These are phyloP conservation scores for Cisticola juncidis DNA, from an alignment of 2,113 vertebrate species.

Conservation along the genomic window DNA sequence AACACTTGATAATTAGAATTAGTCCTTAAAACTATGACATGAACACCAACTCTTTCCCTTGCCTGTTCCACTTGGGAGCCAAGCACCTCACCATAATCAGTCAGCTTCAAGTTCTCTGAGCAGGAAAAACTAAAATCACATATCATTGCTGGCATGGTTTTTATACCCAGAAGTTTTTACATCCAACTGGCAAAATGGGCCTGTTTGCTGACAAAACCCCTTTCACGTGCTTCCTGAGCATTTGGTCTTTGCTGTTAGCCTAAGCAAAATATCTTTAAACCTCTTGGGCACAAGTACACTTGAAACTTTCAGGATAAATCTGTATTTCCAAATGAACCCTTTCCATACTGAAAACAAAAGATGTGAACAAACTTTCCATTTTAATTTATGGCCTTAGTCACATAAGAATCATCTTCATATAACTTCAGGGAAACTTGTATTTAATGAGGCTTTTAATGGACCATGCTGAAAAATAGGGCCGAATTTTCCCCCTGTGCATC, in stretches of 20 bases:
- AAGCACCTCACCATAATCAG: not conserved
- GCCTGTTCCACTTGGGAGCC: not conserved
- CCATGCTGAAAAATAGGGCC: not conserved
- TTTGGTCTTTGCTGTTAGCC: not conserved
- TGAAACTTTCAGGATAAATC: not conserved
- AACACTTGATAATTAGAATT: not conserved
- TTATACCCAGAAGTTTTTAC: not conserved
- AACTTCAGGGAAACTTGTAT: not conserved
- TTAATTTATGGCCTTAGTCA: not conserved
- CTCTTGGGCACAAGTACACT: not conserved
- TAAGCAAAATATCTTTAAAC: not conserved
- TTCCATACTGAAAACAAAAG: not conserved
- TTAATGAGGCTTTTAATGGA: not conserved
- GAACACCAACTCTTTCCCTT: not conserved
- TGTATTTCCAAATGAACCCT: not conserved
- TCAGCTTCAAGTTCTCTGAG: not conserved
- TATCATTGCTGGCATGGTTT: not conserved
- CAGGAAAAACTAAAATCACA: not conserved
- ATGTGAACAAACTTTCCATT: not conserved
- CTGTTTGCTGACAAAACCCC: not conserved
- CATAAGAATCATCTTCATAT: not conserved
- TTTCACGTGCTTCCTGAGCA: not conserved
- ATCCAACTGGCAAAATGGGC: not conserved
- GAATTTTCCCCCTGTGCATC: not conserved
- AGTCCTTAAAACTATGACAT: not conserved